phyloP scores from a whole-genome alignment of 2,888 invertebrate genomes.

The Cremastobaeus sp. region DNA sequence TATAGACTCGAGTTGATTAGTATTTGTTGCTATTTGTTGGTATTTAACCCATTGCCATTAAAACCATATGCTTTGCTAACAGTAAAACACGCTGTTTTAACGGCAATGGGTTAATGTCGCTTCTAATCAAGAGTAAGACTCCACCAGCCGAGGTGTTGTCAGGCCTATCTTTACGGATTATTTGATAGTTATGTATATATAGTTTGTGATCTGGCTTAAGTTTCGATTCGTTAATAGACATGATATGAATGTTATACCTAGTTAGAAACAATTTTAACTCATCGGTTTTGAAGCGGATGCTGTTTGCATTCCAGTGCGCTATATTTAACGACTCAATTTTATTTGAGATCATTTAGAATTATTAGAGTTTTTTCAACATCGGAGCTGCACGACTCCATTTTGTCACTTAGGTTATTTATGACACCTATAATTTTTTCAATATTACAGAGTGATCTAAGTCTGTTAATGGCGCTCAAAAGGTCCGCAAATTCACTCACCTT shows the following conservation, averaged over 20 bases:
- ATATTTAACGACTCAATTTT: slow-evolving; percentile 4
- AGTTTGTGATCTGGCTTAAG: neutral
- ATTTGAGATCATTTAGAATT: slow-evolving; percentile 7
- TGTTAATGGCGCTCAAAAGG: too few species aligned
- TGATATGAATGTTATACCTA: slow-evolving; percentile 12
- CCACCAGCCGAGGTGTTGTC: slow-evolving; percentile 6
- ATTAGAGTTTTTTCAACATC: slow-evolving; percentile 3
- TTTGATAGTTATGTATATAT: neutral
- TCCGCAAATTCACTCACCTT: too few species aligned
- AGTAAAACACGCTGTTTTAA: too few species aligned
- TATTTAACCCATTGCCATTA: too few species aligned
- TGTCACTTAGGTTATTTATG: too few species aligned
- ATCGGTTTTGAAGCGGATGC: slow-evolving; percentile 13
- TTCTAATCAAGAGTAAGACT: neutral
- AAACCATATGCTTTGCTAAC: too few species aligned
- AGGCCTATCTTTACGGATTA: slow-evolving; percentile 1
- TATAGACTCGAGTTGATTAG: slow-evolving; percentile 1
- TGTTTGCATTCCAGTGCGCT: slow-evolving; percentile 35
- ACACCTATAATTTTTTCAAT: slow-evolving; percentile 51
- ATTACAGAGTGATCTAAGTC: too few species aligned
- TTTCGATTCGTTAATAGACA: slow-evolving; percentile 22
- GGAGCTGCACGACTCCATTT: slow-evolving; percentile 33
- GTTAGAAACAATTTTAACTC: slow-evolving; percentile 15
- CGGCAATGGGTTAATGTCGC: too few species aligned
- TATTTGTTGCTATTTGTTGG: neutral